phyloP scores from a whole-genome alignment of 2,797 vertebrate genomes.

The Chiloscyllium punctatum region DNA sequence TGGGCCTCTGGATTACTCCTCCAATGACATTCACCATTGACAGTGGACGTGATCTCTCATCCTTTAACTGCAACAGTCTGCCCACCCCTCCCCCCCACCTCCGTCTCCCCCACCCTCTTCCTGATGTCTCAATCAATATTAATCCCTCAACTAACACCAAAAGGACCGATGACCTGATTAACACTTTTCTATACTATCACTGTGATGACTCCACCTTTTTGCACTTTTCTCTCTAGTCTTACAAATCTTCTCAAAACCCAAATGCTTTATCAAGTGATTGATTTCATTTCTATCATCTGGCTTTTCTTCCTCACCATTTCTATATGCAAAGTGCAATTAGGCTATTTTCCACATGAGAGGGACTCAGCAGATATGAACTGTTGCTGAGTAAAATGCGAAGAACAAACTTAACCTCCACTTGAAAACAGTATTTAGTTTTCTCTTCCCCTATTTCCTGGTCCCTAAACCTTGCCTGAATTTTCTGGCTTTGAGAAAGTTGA shows the following conservation, averaged over 20 bases:
- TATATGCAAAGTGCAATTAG: not conserved
- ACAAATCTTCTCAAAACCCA: not conserved
- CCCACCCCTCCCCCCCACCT: too few species aligned
- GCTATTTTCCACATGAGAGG: not conserved
- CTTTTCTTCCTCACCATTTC: not conserved
- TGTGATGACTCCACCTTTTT: not conserved
- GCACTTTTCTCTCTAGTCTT: not conserved
- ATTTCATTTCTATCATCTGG: not conserved
- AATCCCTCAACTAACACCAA: not conserved
- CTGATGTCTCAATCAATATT: not conserved
- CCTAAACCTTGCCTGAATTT: not conserved
- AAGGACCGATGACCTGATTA: not conserved
- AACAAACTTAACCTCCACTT: not conserved
- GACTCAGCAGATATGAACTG: too few species aligned
- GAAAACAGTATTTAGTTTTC: not conserved
- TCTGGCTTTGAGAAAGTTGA: not conserved
- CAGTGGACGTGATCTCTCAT: too few species aligned
- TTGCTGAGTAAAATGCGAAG: not conserved
- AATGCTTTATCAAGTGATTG: not conserved
- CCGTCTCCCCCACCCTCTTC: too few species aligned
- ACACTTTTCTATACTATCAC: not conserved
- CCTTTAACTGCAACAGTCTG: too few species aligned
- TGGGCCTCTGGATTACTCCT: too few species aligned
- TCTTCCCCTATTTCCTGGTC: not conserved
- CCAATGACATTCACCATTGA: too few species aligned